Evolutionary conservation across 2,888 invertebrate genomes (phyloP).

Genomic region (Microplitis manilae): DNA sequence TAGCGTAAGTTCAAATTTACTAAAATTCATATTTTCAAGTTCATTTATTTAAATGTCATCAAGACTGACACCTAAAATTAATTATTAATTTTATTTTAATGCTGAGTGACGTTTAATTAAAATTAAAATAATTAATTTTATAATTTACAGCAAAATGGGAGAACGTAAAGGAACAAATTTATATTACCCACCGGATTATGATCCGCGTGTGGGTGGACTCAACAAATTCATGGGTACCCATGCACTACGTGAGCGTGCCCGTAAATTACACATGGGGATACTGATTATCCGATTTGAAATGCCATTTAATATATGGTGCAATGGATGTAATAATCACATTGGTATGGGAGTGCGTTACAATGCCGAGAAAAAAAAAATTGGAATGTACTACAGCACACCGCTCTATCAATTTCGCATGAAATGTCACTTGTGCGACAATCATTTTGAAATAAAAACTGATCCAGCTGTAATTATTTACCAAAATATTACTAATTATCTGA

Average conservation of each 20-base stretch:
- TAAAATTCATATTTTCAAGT: no score
- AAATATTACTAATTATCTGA: not conserved
- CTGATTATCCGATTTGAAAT: slow-evolving; percentile 98
- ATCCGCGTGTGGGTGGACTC: slow-evolving; percentile 93
- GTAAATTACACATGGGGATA: slow-evolving; percentile 96
- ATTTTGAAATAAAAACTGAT: slow-evolving; percentile 98
- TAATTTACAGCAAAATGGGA: slow-evolving; percentile 80
- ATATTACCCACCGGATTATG: slow-evolving; percentile 99
- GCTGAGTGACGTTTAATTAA: no score
- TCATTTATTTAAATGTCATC: no score
- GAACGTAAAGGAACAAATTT: slow-evolving; percentile 98
- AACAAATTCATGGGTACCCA: slow-evolving; percentile 96
- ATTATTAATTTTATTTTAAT: no score
- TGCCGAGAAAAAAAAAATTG: slow-evolving; percentile 92
- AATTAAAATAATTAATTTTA: slow-evolving; percentile 13
- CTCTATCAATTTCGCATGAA: slow-evolving; percentile 99
- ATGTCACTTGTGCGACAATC: slow-evolving; percentile 97
- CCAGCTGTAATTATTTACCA: slow-evolving; percentile 82
- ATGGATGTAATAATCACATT: slow-evolving; percentile 97
- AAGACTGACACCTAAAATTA: no score
- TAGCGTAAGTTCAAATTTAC: no score
- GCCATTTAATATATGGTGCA: slow-evolving; percentile 99
- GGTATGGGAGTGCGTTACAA: slow-evolving; percentile 99
- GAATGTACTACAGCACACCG: slow-evolving; percentile 98
- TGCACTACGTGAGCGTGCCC: slow-evolving; percentile 94